Evolutionary conservation across 2,113 vertebrate genomes (phyloP).

Genomic region (Pachypanchax playfairii): DNA sequence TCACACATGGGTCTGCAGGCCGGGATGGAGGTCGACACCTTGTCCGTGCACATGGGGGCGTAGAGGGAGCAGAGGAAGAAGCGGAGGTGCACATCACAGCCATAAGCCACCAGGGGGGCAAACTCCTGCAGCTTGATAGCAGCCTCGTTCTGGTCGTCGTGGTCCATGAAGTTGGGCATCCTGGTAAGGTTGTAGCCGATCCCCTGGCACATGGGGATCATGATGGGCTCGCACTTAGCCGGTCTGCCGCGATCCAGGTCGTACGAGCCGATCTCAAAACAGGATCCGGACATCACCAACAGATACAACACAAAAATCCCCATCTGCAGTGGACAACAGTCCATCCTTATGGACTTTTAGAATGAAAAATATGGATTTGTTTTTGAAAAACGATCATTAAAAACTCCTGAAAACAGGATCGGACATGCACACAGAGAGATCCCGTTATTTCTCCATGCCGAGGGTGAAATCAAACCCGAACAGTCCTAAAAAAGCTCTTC

Average conservation of each 20-base stretch:
- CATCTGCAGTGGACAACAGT: constrained; percentile 68
- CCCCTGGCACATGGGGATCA: constrained; percentile 95
- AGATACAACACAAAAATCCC: constrained; percentile 79
- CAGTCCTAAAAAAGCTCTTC: constrained; percentile 11
- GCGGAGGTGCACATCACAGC: constrained; percentile 94
- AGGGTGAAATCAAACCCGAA: constrained; percentile 20
- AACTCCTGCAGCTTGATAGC: constrained; percentile 94
- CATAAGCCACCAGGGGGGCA: constrained; percentile 92
- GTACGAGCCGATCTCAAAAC: constrained; percentile 87
- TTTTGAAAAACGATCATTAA: constrained; percentile 25
- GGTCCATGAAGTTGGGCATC: constrained; percentile 97
- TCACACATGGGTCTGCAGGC: constrained; percentile 99
- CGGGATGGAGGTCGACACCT: constrained; percentile 95
- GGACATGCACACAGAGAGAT: constrained; percentile 17
- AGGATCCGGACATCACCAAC: constrained; percentile 79
- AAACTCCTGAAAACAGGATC: constrained; percentile 20
- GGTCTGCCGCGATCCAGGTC: constrained; percentile 88
- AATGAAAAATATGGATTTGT: constrained; percentile 13
- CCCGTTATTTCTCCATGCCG: constrained; percentile 62
- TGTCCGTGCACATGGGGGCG: constrained; percentile 97
- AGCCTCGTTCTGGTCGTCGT: constrained; percentile 92
- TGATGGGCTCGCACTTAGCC: constrained; percentile 92
- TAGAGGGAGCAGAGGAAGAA: constrained; percentile 99
- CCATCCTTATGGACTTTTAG: constrained; percentile 61
- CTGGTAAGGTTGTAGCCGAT: constrained; percentile 98